Evolutionary conservation across 2,113 vertebrate genomes (phyloP).

Genomic region (Sprattus sprattus): DNA sequence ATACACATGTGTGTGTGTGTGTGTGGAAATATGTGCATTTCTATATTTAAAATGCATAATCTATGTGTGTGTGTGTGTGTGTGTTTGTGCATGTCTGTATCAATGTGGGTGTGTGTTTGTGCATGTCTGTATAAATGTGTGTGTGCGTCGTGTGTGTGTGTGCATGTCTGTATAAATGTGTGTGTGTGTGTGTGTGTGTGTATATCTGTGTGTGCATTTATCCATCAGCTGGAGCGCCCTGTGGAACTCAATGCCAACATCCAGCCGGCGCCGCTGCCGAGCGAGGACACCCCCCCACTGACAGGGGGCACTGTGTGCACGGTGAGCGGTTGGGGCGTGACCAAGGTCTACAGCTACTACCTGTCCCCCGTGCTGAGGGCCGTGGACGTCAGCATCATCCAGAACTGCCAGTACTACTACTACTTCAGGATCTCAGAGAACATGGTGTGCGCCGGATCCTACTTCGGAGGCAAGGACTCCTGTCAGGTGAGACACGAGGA

Average conservation of each 20-base stretch:
- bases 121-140: background rate
- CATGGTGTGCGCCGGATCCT: conserved; percentile 74
- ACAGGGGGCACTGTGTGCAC: conserved; percentile 48
- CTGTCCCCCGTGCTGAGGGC: conserved; percentile 66
- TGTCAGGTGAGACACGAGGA: conserved; percentile 63
- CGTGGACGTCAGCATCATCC: conserved; percentile 66
- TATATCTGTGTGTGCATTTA: background rate
- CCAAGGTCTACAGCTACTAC: conserved; percentile 54
- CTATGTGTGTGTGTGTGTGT: too few species aligned
- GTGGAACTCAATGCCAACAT: conserved; percentile 56
- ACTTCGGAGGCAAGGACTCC: conserved; percentile 70
- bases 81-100: background rate
- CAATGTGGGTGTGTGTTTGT: background rate
- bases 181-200: conserved; percentile 1
- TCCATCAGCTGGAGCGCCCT: conserved; percentile 63
- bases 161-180: background rate
- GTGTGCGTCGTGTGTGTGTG: background rate
- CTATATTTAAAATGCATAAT: too few species aligned
- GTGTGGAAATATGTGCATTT: background rate
- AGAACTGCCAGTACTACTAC: conserved; percentile 68
- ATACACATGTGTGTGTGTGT: background rate
- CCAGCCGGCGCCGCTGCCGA: conserved; percentile 47
- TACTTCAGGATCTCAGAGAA: conserved; percentile 67
- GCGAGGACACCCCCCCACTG: background rate
- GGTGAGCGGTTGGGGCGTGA: conserved; percentile 77